Evolutionary conservation across 2,113 vertebrate species (phyloP), one percentile per base, ranked within the genome.

Genomic region (Apistogramma diplotaenia): DNA sequence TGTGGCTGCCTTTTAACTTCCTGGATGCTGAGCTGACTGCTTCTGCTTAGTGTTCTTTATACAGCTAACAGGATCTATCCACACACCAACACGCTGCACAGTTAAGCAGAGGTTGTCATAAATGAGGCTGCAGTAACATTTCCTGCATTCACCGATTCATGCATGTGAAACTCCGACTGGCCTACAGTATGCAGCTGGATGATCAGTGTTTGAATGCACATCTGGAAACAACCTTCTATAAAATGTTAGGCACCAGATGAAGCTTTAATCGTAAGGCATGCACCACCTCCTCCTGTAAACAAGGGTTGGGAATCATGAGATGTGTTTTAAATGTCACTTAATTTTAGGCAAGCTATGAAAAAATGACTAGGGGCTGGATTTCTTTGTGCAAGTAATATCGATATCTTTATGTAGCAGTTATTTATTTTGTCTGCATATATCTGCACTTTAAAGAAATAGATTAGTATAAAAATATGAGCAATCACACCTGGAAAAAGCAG

Each of bases 181-280:
- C 25, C 43, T 51, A n/a, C n/a, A n/a, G n/a, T n/a, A 11, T 31
- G 43, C 43, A 70, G 31, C 43, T 51, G 4, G 29, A 33, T 74
- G 21, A 56, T 81, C 54, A 74, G 58, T 78, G 78, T 60, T 37
- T 77, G 58, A 74, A 67, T 35, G 70, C 5, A 33, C n/a, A 76
- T 67, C 65, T 78, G 76, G 70, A 88, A 90, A 78, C 62, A 83
- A 61, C 33, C 73, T 53, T 82, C 51, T 76, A 81, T 76, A 67
- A 81, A 87, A 83, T 43, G 61, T 29, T 27, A 15, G 86, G 84
- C 74, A 57, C 82, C 84, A 70, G 62, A 72, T 77, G 57, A 65
- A 33, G 54, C 74, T 74, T 82, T 84, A 88, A 83, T 74, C 80
- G 81, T 67, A 72, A 78, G 76, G 65, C 82, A 72, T 73, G 73